A percentile compares a stretch with the other conserved stretches of the same genome.
Evolutionary conservation across 2,888 invertebrate genomes (phyloP).

Genomic region (Alcis repandata): DNA sequence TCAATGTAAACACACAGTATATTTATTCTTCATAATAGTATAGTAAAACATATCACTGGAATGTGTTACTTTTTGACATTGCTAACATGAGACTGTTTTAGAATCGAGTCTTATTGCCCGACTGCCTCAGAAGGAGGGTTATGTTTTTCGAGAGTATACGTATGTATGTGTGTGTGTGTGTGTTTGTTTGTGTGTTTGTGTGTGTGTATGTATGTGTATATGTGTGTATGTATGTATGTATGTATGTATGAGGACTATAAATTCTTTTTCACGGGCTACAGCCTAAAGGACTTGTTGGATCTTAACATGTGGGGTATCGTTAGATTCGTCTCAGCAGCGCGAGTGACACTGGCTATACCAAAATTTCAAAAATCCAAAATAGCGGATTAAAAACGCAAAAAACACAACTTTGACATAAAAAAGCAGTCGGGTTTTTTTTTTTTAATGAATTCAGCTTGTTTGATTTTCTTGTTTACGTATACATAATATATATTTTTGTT

Average conservation of each 20-base stretch:
- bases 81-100: slow-evolving; percentile 19
- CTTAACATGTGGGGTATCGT: not conserved
- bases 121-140: slow-evolving; percentile 1
- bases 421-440: slow-evolving; percentile 18
- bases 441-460: slow-evolving; percentile 16
- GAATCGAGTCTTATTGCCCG: slow-evolving; percentile 2
- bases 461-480: slow-evolving; percentile 11
- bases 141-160: not conserved
- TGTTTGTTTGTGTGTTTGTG: not conserved
- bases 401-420: slow-evolving; percentile 18
- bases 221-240: slow-evolving; percentile 6
- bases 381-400: slow-evolving; percentile 16
- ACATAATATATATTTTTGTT: slow-evolving; percentile 14
- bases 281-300: not conserved
- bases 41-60: slow-evolving; percentile 17
- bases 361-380: slow-evolving; percentile 12
- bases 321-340: slow-evolving; percentile 5
- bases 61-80: slow-evolving; percentile 18
- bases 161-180: not conserved
- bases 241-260: slow-evolving; percentile 15
- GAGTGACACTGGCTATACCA: slow-evolving; percentile 4
- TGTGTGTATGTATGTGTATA: not conserved
- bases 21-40: slow-evolving; percentile 18
- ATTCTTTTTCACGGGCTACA: slow-evolving; percentile 3
- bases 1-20: slow-evolving; percentile 17